A percentile compares a stretch with the other conserved stretches of the same genome.
Evolutionary conservation across 2,888 invertebrate genomes (phyloP).

Genomic region (Drosophila stalkeri): DNA sequence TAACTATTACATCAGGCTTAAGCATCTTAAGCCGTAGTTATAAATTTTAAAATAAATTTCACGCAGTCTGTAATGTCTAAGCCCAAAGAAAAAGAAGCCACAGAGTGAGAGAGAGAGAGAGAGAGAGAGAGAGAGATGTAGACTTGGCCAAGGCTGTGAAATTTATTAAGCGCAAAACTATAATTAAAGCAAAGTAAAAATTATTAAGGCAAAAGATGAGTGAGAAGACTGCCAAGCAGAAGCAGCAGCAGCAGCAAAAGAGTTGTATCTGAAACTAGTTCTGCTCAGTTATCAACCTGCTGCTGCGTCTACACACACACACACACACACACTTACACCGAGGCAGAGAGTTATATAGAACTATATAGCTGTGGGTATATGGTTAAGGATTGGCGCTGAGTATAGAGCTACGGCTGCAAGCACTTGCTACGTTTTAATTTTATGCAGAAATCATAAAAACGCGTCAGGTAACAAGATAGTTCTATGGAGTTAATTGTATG

Average conservation of each 20-base stretch:
- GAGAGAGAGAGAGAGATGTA: background rate
- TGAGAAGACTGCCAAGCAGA: conserved; percentile 48
- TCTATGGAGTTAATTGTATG: conserved; percentile 74
- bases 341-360: conserved; percentile 17
- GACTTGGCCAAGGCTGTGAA: conserved; percentile 64
- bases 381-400: conserved; percentile 20
- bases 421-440: conserved; percentile 68
- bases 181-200: conserved; percentile 80
- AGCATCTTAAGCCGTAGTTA: conserved; percentile 38
- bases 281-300: conserved; percentile 34
- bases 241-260: conserved; percentile 17
- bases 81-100: conserved; percentile 1
- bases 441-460: conserved; percentile 82
- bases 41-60: conserved; percentile 61
- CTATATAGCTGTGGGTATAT: conserved; percentile 18
- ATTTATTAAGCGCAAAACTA: conserved; percentile 82
- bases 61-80: conserved; percentile 40
- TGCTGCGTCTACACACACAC: background rate
- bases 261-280: conserved; percentile 38
- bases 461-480: conserved; percentile 81
- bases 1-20: conserved; percentile 53
- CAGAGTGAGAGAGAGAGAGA: conserved; percentile 5
- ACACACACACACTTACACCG: background rate
- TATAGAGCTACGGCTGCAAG: conserved; percentile 21
- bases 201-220: conserved; percentile 71